Base-by-base conservation (phyloP, 2,797 vertebrate species). In the Rhinogobio ventralis region DNA sequence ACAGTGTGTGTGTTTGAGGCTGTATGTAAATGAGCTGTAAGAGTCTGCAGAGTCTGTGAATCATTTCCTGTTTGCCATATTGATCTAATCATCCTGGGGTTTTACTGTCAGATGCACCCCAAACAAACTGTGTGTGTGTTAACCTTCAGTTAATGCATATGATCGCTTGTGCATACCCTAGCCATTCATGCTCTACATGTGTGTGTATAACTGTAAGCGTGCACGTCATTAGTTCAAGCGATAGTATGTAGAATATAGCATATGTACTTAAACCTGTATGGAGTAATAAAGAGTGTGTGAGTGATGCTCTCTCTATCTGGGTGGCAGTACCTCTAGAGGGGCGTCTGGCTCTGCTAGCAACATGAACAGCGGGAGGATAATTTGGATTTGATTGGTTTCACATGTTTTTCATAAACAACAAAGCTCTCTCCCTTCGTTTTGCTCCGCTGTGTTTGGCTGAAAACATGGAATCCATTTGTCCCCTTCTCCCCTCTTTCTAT, bases 361-460 rank as follows among this genome's bases (percentile, higher is more conserved):
- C 93, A 93, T 92, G 89, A 95, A 93, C 93, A 95, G 94, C 94
- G 93, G 91, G 94, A 94, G 93, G 94, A 95, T 95, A 94, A 95
- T 95, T 95, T 92, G 87, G 86, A 92, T 95, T 93, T 95, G 95
- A 96, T 95, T 93, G 94, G 94, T 95, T 94, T 95, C 94, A 95
- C 91, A 91, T 95, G 95, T 95, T 94, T 92, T 94, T 94, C 93
- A 94, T 95, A 94, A 95, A 95, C 94, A 95, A 93, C 93, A 95
- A 95, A 94, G 94, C 91, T 91, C 90, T 89, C 53, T 84, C 62
- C 78, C 84, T 82, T 64, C 91, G 91, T 91, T 91, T 45, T 91
- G 93, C 93, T 94, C 87, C 85, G 92, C 93, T 90, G 86, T 91
- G 92, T 94, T 94, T 94, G 91, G 92, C 93, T 93, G 91, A 93